Base-by-base conservation (phyloP, 2,888 invertebrate genomes). In the Alentia gelatinosa region DNA sequence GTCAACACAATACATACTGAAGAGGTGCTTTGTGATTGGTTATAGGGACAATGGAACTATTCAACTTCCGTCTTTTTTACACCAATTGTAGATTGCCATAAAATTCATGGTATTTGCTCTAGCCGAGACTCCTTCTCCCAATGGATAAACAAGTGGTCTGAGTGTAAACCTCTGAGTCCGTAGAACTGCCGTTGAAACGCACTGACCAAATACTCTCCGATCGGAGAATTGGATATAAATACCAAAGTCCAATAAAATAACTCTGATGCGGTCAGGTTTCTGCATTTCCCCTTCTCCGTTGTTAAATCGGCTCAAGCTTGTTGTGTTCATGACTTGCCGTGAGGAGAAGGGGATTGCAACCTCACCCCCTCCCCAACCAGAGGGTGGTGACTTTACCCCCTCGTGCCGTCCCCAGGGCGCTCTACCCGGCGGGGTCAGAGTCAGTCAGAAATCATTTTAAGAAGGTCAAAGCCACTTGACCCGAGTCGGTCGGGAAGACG, bases 401-500 rank as follows among this genome's bases (percentile, higher is more conserved):
- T 75, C 75, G 3, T 19, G 39, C 35, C 40, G 35, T 39, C 83
- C 19, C 39, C 83, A 83, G 40, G 35, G 83, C 37, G 26, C 39
- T n/a, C 83, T 7, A 68, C 63, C 63, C 63, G 9, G 15, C 12
- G n/a, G 39, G 79, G 79, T 79, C 79, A 79, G 15, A 15, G 39
- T 7, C 68, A 83, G 83, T 83, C 37, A 83, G 30, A 83, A 83
- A 83, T 83, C 83, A 83, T 83, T 83, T 83, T 83, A 83, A 83
- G 83, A 83, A 83, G 83, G 83, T 83, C 37, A n/a, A 1, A 4
- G 39, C 5, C 40, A 23, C 83, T 83, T 83, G 83, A 83, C 83
- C 83, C n/a, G 15, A 23, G 40, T 83, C 40, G 83, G 40, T 39
- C 83, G 5, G 56, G 23, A 42, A 15, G 35, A 19, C 33, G 35